Evolutionary conservation across 2,888 invertebrate genomes (phyloP), one percentile per base, ranked within the genome.

Genomic region (Himalopsyche anomala): DNA sequence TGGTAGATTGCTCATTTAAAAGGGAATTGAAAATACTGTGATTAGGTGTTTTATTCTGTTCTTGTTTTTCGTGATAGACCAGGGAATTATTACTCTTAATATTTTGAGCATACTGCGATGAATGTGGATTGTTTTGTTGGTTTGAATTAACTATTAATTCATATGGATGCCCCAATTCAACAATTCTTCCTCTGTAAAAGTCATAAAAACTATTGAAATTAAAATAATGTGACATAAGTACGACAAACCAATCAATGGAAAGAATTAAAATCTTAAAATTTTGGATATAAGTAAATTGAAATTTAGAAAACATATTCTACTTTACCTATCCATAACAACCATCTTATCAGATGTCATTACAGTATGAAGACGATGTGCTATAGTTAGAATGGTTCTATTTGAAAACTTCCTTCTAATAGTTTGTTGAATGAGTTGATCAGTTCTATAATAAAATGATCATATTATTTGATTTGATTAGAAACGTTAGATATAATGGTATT

Each of bases 271-370:
- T 28, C 28, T 28, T 28, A 28, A 28, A 28, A 28, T 28, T 28
- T 28, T 0, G 28, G 2, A 28, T 28, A 28, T 28, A 28, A 28
- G 2, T 28, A 28, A 28, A 28, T 28, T 28, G 28, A 28, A 28
- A 28, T 28, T 28, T 28, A 28, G 28, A 42, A 12, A 38, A 80
- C 12, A 12, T 19, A 62, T 62, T 19, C 40, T 28, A 40, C 15
- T 45, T 89, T 42, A 94, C 94, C 90, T 95, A 92, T 97, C 96
- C 95, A 98, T 96, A 0, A 98, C 98, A 88, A 97, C 92, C 86
- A 97, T 95, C 84, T 95, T 92, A 90, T 97, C 96, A 83, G 96
- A 96, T 90, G 97, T 97, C 95, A 97, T 97, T 89, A 97, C 96
- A 0, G 97, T 97, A 91, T 97, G 95, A 15, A 98, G 93, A 55